Base-by-base conservation (phyloP, 2,113 vertebrate genomes). In the Elephas maximus region DNA sequence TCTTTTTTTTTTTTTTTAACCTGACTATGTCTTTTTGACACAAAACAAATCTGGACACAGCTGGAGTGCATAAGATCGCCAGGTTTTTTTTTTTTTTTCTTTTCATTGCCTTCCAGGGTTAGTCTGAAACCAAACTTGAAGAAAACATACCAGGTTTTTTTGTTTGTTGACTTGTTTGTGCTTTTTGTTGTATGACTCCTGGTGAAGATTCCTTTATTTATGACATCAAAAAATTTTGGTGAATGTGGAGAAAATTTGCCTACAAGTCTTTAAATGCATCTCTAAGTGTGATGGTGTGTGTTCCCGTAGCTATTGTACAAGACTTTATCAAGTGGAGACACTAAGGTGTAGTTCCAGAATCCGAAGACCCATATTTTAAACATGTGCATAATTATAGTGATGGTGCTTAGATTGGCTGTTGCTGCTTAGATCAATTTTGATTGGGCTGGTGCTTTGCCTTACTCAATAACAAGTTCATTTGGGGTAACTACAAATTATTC, bases 71-170 rank as follows among this genome's bases (percentile, higher is more conserved):
- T 71, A 37, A 84, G 41, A 37, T 15, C 41, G 57, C 24, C 18
- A 79, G 17, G 45, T 24, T 84, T 90, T 45, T 77, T 41, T 81
- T 30, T 30, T 37, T 48, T 37, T 37, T 37, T 37, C 24, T 37
- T 48, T 63, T 28, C 26, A 33, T 67, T 63, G 18, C 7, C 8
- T 88, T 51, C 41, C 2, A 74, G 67, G 33, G 2, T 89, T 80
- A 60, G 60, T 88, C 20, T 94, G 62, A 84, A 80, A 24, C 15
- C 67, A 73, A 90, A 65, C 10, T 65, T 82, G 63, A 90, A 93
- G 28, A 17, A 92, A 53, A 65, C 11, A 74, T 65, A 41, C 65
- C 3, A n/a, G 53, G 30, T 6, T 73, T 44, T 44, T 74, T 21
- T 74, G 41, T 48, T 74, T 76, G 0, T 62, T 87, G 78, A 26